phyloP scores from a whole-genome alignment of 1,140 invertebrate species.

The Papilio machaon region DNA sequence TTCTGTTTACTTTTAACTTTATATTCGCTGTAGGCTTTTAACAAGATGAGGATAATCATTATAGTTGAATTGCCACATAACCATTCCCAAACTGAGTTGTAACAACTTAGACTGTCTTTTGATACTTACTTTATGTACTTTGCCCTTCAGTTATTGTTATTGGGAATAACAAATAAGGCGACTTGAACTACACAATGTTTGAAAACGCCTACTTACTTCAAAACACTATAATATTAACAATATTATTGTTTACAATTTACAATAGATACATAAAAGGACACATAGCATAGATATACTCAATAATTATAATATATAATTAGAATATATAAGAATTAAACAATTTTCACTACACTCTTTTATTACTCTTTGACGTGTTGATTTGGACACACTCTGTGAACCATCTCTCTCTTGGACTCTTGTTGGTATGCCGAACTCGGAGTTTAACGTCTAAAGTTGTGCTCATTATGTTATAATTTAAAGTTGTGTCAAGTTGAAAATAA shows the following conservation, averaged over 20 bases:
- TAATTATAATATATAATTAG: neutral
- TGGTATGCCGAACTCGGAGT: no score
- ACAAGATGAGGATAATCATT: conserved; percentile 15
- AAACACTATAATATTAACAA: conserved; percentile 13
- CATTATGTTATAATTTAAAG: no score
- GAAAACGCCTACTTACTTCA: conserved; percentile 27
- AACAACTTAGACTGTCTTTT: conserved; percentile 44
- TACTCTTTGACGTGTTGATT: no score
- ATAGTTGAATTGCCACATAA: neutral
- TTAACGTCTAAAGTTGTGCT: no score
- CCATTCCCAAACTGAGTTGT: conserved; percentile 32
- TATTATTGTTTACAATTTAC: neutral
- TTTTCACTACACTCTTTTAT: no score
- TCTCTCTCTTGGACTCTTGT: no score
- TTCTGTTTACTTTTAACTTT: neutral
- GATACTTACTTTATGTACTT: conserved; percentile 49
- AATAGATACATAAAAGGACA: neutral
- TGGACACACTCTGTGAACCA: no score
- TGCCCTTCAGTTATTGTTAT: conserved; percentile 50
- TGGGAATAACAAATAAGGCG: conserved; percentile 42
- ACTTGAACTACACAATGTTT: conserved; percentile 18
- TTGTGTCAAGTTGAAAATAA: no score
- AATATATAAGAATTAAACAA: no score
- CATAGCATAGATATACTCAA: neutral
- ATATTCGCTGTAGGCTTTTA: neutral